These are phyloP conservation scores for Gorsachius goisagi DNA, from an alignment of 2,113 vertebrate species.

Conservation along the genomic window DNA sequence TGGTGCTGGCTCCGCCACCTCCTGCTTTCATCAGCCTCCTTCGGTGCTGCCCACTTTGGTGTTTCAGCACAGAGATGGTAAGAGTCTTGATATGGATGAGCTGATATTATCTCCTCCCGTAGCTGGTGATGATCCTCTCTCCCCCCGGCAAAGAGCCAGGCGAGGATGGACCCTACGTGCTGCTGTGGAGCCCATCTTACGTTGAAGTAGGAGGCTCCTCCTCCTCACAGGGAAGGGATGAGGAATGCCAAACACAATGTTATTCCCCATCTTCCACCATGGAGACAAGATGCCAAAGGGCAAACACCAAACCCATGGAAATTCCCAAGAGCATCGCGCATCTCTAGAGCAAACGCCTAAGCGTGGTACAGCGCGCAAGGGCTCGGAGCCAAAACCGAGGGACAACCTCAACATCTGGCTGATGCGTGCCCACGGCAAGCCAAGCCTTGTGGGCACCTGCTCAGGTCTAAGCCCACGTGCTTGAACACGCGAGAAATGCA, in stretches of 20 bases:
- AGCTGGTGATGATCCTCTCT: background rate
- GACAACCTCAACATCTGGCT: background rate
- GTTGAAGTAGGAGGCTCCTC: background rate
- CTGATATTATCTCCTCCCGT: background rate
- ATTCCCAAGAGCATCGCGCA: background rate
- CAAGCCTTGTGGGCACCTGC: background rate
- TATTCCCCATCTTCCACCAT: background rate
- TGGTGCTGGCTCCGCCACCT: background rate
- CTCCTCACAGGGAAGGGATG: background rate
- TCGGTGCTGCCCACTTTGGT: background rate
- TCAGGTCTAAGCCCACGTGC: background rate
- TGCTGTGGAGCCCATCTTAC: fast-evolving
- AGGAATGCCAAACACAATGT: background rate
- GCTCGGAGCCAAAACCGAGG: background rate
- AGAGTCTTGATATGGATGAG: background rate
- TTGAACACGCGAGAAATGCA: background rate
- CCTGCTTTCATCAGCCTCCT: background rate
- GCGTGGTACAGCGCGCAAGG: background rate
- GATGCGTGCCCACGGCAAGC: fast-evolving
- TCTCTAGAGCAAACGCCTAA: background rate
- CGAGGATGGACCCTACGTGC: fast-evolving
- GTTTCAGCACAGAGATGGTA: fast-evolving
- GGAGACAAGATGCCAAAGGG: background rate
- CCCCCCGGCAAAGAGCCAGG: background rate
- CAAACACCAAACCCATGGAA: background rate